Conservation (phyloP, 2,888 invertebrate species). For the Terebella lapidaria region DNA sequence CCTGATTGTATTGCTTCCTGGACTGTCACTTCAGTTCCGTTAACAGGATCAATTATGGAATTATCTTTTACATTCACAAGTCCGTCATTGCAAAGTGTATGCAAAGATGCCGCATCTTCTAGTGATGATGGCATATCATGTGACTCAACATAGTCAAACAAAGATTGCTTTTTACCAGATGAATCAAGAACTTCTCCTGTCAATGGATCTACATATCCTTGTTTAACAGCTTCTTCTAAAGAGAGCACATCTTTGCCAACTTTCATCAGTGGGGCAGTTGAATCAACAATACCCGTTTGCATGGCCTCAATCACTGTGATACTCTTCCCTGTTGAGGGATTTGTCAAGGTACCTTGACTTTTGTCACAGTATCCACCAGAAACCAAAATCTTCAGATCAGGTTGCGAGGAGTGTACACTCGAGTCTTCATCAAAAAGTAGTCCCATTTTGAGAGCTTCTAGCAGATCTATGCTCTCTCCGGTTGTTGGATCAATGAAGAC, state of each 20-base stretch:
- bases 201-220: background rate
- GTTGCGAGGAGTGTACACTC: background rate
- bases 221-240: background rate
- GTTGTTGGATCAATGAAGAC: conserved; percentile 63
- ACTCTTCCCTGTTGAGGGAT: background rate
- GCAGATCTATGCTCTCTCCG: conserved; percentile 13
- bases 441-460: conserved; percentile 3
- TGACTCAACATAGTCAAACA: background rate
- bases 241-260: background rate
- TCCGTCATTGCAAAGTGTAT: conserved; percentile 62
- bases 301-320: conserved; percentile 55
- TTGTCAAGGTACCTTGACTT: background rate
- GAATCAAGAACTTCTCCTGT: background rate
- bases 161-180: background rate
- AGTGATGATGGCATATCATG: background rate
- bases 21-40: conserved; percentile 61
- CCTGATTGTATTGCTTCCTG: conserved; percentile 73
- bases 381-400: background rate
- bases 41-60: conserved; percentile 18
- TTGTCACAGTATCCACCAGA: background rate
- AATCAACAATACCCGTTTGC: conserved; percentile 67
- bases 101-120: conserved; percentile 1
- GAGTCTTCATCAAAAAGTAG: conserved; percentile 9
- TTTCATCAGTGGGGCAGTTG: conserved; percentile 25
- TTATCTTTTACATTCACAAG: conserved; percentile 13